These are phyloP conservation scores for Calameuta idolon DNA, from an alignment of 2,888 invertebrate species.

Conservation along the genomic window DNA sequence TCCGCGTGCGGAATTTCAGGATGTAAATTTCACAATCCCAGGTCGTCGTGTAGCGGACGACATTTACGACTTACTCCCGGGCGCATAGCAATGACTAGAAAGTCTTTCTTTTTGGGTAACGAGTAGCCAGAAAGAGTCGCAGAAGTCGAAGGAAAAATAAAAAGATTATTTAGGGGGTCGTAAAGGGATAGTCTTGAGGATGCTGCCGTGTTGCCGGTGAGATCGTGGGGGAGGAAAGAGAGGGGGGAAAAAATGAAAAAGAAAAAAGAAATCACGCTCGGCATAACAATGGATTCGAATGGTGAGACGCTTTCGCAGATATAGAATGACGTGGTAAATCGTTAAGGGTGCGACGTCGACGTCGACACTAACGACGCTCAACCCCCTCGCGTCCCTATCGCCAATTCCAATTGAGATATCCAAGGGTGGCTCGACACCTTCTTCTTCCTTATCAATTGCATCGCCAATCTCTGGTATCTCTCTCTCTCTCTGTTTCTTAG, in stretches of 20 bases:
- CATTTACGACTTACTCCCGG: slow-evolving; percentile 21
- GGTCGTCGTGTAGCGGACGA: neutral
- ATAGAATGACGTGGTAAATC: slow-evolving; percentile 5
- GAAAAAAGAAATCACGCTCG: neutral
- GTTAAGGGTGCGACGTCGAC: neutral
- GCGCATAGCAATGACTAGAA: slow-evolving; percentile 25
- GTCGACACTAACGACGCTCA: neutral
- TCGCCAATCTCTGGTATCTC: no score
- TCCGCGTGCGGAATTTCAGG: no score
- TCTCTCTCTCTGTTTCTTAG: no score
- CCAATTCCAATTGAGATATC: slow-evolving; percentile 1
- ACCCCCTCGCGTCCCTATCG: neutral
- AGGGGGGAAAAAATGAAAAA: neutral
- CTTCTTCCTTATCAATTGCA: no score
- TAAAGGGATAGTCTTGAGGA: slow-evolving; percentile 17
- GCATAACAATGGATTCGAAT: slow-evolving; percentile 5
- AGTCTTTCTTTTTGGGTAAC: slow-evolving; percentile 18
- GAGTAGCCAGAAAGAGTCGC: neutral
- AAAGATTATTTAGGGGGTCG: slow-evolving; percentile 23
- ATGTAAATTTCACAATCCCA: no score
- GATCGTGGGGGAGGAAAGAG: neutral
- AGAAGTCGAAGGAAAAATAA: slow-evolving; percentile 8
- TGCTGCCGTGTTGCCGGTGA: neutral
- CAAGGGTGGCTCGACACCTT: neutral
- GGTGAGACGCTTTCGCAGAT: neutral